These are phyloP conservation scores for Pachyramphus minor DNA, from an alignment of 2,113 vertebrate genomes.

Conservation along the genomic window DNA sequence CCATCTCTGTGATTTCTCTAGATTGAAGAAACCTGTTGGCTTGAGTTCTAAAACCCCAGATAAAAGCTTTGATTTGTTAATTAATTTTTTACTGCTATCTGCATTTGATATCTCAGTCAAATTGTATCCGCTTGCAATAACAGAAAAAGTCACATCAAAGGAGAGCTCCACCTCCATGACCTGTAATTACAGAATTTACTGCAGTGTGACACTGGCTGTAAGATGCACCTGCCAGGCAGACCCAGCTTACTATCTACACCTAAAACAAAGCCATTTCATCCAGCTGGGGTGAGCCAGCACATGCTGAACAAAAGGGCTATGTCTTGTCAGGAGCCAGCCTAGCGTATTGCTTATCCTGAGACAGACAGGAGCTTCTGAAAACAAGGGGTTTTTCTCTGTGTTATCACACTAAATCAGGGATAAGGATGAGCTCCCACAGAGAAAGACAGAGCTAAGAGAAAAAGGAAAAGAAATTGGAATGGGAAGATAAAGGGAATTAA, in stretches of 20 bases:
- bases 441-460: not conserved
- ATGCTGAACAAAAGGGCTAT: constrained; percentile 12
- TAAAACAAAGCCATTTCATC: constrained; percentile 41
- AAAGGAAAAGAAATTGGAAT: not conserved
- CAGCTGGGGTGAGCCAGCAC: not conserved
- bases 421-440: not conserved
- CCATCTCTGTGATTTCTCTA: constrained; percentile 42
- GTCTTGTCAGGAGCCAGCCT: not conserved
- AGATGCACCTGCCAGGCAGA: constrained; percentile 66
- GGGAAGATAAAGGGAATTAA: not conserved
- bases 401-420: not conserved
- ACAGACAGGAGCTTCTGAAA: not conserved
- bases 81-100: constrained; percentile 80
- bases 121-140: constrained; percentile 69
- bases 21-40: constrained; percentile 75
- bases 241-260: not conserved
- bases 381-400: not conserved
- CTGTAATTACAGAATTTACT: constrained; percentile 75
- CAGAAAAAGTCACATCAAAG: constrained; percentile 76
- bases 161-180: constrained; percentile 46
- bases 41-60: constrained; percentile 72
- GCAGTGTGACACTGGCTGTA: constrained; percentile 48
- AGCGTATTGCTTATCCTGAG: not conserved
- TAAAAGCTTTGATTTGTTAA: constrained; percentile 80
- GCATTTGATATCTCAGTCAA: constrained; percentile 75